Evolutionary conservation across 2,113 vertebrate species (phyloP).

Genomic region (Athene noctua): DNA sequence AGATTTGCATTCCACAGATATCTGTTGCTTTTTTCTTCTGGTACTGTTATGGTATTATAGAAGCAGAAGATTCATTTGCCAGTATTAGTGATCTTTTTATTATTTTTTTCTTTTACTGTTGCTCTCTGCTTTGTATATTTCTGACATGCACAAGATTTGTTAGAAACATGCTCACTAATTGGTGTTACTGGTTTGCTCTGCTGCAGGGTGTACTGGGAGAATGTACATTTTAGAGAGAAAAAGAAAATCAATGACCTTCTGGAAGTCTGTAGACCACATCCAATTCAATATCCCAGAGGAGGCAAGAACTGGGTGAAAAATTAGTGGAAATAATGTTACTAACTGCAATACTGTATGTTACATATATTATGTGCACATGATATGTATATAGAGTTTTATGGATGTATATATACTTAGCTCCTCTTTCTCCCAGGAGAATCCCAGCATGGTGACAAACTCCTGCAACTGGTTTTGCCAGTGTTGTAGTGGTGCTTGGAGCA

Average conservation of each 20-base stretch:
- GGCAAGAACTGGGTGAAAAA: background rate
- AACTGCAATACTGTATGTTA: background rate
- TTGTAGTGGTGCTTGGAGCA: background rate
- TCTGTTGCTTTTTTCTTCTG: background rate
- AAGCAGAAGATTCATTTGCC: background rate
- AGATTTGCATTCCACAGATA: background rate
- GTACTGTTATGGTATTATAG: background rate
- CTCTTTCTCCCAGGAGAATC: background rate
- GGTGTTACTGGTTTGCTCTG: background rate
- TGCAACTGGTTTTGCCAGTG: background rate
- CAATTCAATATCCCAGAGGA: background rate
- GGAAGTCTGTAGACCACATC: background rate
- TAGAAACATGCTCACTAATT: background rate
- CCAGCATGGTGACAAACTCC: background rate
- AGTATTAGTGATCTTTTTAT: background rate
- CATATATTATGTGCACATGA: background rate
- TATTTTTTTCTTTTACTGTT: background rate
- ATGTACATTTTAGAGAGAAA: background rate
- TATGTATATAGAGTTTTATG: background rate
- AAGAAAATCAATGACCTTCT: background rate
- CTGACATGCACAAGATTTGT: background rate
- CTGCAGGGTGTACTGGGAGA: background rate
- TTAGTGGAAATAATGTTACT: background rate
- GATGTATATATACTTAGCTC: background rate
- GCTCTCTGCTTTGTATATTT: background rate